phyloP scores from a whole-genome alignment of 2,113 vertebrate genomes.

The Barnardius zonarius region DNA sequence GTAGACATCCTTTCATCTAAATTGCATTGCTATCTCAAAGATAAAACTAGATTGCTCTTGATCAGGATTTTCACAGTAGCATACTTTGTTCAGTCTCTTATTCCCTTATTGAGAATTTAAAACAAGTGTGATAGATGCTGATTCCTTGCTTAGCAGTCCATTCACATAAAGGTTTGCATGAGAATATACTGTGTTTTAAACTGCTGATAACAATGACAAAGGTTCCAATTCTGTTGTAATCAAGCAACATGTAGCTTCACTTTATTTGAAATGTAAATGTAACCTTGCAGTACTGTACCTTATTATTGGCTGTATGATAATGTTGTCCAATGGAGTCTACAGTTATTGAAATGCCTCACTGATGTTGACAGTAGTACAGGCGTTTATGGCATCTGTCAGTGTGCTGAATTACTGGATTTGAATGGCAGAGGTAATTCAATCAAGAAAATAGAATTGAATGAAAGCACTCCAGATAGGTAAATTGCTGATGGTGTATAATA shows the following conservation, averaged over 20 bases:
- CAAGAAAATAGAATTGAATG: neutral
- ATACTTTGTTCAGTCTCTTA: neutral
- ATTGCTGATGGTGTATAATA: neutral
- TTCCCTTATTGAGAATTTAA: neutral
- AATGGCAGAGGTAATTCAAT: slow-evolving; percentile 7
- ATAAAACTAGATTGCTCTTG: neutral
- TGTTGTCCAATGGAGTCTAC: neutral
- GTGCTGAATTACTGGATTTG: neutral
- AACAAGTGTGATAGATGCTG: neutral
- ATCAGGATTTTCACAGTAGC: neutral
- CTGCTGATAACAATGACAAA: neutral
- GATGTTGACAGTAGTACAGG: neutral
- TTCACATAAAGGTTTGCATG: neutral
- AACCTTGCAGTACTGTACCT: neutral
- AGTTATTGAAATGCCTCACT: neutral
- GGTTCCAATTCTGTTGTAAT: neutral
- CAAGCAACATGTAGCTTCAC: neutral
- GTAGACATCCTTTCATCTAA: neutral
- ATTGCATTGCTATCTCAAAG: neutral
- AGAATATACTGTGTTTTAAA: neutral
- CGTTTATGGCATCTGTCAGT: neutral
- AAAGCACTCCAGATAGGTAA: neutral
- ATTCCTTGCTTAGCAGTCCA: neutral
- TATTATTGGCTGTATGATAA: neutral
- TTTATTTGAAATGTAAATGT: neutral